These are phyloP conservation scores for Salmo trutta DNA, from an alignment of 2,797 vertebrate species.

Conservation along the genomic window DNA sequence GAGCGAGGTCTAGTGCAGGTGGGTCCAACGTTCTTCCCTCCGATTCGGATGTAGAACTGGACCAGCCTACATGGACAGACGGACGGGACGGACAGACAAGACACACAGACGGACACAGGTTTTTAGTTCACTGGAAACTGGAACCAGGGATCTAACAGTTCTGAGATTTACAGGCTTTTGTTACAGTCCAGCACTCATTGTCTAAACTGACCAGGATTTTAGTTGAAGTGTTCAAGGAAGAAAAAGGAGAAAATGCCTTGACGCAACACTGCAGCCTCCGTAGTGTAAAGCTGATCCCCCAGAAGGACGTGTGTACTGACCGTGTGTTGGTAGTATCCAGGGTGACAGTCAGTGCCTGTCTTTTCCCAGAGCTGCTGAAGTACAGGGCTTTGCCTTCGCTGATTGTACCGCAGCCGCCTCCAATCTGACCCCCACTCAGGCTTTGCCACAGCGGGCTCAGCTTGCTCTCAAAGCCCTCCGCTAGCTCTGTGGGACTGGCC, in stretches of 20 bases:
- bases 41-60: constrained; percentile 96
- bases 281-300: too few species aligned
- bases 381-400: constrained; percentile 92
- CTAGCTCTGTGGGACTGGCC: constrained; percentile 90
- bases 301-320: constrained; percentile 58
- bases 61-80: constrained; percentile 77
- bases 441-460: constrained; percentile 94
- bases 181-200: too few species aligned
- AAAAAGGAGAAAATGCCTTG: too few species aligned
- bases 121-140: too few species aligned
- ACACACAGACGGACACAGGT: neutral
- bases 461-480: constrained; percentile 95
- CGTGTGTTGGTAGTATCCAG: constrained; percentile 94
- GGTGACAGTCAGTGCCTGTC: constrained; percentile 89
- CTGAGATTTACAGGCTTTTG: too few species aligned
- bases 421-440: constrained; percentile 88
- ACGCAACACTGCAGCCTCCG: too few species aligned
- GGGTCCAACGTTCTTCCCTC: constrained; percentile 89
- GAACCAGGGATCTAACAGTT: neutral
- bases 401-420: constrained; percentile 90
- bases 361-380: constrained; percentile 88
- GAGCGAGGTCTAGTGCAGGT: constrained; percentile 89
- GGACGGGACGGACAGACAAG: neutral
- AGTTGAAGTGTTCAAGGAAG: too few species aligned
- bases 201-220: neutral